Conservation (phyloP, 2,888 invertebrate species). For the Apotomis turbidana region DNA sequence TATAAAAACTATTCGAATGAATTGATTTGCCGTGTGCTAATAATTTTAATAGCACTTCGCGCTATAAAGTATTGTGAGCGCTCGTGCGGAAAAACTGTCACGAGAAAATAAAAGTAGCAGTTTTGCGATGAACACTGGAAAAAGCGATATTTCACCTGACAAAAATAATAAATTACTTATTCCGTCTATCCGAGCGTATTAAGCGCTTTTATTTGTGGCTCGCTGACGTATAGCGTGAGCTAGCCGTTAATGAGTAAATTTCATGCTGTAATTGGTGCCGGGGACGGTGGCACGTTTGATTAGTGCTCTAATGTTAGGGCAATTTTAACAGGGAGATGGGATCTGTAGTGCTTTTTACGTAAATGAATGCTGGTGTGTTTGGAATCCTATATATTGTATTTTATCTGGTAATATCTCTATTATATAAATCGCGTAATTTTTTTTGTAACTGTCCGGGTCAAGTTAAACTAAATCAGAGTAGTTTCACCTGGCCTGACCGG, state of each 20-base stretch:
- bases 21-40: conserved; percentile 37
- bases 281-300: conserved; percentile 8
- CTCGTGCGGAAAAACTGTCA: conserved; percentile 42
- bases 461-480: too few relatives aligned
- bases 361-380: too few relatives aligned
- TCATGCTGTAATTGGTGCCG: conserved; percentile 32
- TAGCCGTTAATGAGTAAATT: conserved; percentile 26
- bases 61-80: conserved; percentile 31
- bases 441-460: too few relatives aligned
- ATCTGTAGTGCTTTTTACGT: too few relatives aligned
- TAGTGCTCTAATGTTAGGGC: neutral
- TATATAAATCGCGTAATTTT: too few relatives aligned
- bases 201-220: conserved; percentile 18
- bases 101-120: conserved; percentile 40
- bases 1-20: conserved; percentile 22
- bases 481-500: too few relatives aligned
- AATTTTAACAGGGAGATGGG: too few relatives aligned
- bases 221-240: conserved; percentile 25
- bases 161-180: conserved; percentile 30
- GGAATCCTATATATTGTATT: too few relatives aligned
- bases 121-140: conserved; percentile 35
- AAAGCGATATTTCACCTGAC: conserved; percentile 35
- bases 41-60: conserved; percentile 38
- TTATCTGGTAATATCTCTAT: too few relatives aligned
- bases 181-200: conserved; percentile 12